phyloP scores from a whole-genome alignment of 2,797 vertebrate genomes.

The Anomalospiza imberbis region DNA sequence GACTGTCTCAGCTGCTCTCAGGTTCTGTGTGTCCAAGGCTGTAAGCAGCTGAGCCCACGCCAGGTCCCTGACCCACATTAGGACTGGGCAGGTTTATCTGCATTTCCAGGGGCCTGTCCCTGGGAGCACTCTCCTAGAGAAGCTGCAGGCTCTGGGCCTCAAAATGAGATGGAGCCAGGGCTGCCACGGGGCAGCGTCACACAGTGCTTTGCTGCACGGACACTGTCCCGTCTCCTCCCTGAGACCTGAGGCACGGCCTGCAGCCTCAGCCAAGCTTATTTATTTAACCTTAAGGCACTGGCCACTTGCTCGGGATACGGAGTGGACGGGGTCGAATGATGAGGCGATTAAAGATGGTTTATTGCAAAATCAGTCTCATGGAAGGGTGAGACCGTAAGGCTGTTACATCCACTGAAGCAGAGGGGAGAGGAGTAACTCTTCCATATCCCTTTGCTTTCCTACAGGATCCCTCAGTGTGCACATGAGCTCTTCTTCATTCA shows the following conservation, averaged over 20 bases:
- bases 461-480: not conserved
- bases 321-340: not conserved
- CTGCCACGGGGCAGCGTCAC: not conserved
- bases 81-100: not conserved
- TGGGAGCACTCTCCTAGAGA: not conserved
- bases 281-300: not conserved
- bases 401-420: not conserved
- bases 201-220: fast-evolving
- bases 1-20: not conserved
- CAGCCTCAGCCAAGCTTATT: not conserved
- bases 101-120: not conserved
- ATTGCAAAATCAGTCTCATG: not conserved
- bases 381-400: not conserved
- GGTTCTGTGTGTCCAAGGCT: not conserved
- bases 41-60: not conserved
- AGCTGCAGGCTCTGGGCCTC: not conserved
- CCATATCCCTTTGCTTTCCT: not conserved
- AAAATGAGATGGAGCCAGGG: not conserved
- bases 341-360: not conserved
- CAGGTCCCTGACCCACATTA: not conserved
- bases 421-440: not conserved
- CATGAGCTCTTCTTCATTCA: not conserved
- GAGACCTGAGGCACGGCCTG: not conserved
- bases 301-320: not conserved
- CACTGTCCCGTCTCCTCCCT: not conserved